These are phyloP conservation scores for Denticeps clupeoides DNA, from an alignment of 2,797 vertebrate genomes.

Conservation along the genomic window DNA sequence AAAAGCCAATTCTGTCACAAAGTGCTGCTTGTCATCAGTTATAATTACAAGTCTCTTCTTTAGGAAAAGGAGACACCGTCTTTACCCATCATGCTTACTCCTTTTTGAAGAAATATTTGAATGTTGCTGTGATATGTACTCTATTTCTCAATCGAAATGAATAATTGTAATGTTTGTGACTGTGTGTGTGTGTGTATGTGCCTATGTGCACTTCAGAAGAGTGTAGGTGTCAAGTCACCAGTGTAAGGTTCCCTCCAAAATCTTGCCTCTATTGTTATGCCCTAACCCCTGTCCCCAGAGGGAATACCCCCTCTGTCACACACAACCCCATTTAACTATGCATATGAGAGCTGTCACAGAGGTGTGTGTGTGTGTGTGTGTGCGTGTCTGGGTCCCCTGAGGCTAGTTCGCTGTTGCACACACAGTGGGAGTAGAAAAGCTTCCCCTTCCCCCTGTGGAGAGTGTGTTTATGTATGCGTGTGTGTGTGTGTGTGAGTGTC, in stretches of 20 bases:
- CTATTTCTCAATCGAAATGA: no score
- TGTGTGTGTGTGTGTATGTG: conserved; percentile 4
- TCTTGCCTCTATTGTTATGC: conserved; percentile 25
- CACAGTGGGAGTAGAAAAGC: conserved; percentile 1
- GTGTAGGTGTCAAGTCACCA: conserved; percentile 15
- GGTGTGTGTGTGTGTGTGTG: conserved; percentile 10
- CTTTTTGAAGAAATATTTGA: no score
- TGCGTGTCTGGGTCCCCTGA: background rate
- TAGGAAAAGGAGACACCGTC: no score
- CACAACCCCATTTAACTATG: background rate
- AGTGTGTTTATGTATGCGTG: background rate
- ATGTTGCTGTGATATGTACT: no score
- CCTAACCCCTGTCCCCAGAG: conserved; percentile 7
- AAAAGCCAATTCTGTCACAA: no score
- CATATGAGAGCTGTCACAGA: background rate
- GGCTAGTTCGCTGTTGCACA: background rate
- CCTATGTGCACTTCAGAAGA: background rate
- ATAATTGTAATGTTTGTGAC: conserved; percentile 8
- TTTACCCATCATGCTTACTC: no score
- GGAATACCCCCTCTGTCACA: background rate
- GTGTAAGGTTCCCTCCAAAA: conserved; percentile 34
- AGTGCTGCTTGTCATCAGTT: no score
- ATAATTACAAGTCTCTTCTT: no score
- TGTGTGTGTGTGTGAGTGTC: background rate
- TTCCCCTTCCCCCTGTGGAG: background rate